These are phyloP conservation scores for Nemotelus nigrinus DNA, from an alignment of 2,888 invertebrate species.

Conservation along the genomic window DNA sequence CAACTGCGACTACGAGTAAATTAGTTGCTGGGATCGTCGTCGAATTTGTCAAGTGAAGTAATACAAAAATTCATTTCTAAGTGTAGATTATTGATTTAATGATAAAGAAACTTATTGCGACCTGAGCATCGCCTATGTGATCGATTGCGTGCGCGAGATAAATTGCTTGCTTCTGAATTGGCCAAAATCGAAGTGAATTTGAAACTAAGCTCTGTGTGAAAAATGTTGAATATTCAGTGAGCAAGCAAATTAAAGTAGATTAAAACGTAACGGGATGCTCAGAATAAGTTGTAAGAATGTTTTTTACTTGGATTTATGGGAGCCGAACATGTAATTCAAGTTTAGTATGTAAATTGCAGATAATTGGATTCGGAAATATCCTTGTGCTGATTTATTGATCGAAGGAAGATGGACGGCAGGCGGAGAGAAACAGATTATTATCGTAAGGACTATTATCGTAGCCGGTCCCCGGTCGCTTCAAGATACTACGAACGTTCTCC, in stretches of 20 bases:
- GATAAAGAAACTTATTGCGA: not conserved
- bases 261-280: constrained; percentile 39
- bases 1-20: constrained; percentile 37
- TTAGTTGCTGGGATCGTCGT: constrained; percentile 36
- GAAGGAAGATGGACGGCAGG: constrained; percentile 7
- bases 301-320: constrained; percentile 21
- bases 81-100: constrained; percentile 13
- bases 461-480: constrained; percentile 54
- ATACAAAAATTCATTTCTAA: constrained; percentile 35
- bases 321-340: constrained; percentile 24
- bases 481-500: constrained; percentile 52
- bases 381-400: not conserved
- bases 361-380: not conserved
- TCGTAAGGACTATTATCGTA: constrained; percentile 42
- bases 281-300: constrained; percentile 7
- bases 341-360: constrained; percentile 44
- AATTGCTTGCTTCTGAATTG: constrained; percentile 20
- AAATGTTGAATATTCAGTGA: not conserved
- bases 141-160: constrained; percentile 22
- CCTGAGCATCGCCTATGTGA: constrained; percentile 18
- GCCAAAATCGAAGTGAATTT: not conserved
- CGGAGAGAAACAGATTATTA: constrained; percentile 9
- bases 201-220: not conserved
- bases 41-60: constrained; percentile 39
- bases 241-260: constrained; percentile 23